Conservation (phyloP, 2,113 vertebrate genomes). For the Sinocyclocheilus grahami region DNA sequence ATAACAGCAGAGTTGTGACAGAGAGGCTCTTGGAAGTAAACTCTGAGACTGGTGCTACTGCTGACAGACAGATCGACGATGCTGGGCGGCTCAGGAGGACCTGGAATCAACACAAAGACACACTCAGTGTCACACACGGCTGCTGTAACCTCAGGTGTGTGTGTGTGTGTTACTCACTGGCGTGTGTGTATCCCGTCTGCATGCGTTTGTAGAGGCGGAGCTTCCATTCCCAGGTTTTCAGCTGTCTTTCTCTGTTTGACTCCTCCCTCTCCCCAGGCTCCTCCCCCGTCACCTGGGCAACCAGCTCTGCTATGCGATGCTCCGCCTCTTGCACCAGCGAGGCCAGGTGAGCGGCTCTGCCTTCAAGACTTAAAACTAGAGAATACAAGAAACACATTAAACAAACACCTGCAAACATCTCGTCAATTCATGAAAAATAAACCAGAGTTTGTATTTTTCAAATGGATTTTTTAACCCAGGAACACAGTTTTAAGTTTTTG, state of each 20-base stretch:
- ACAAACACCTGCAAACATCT: background rate
- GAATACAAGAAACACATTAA: background rate
- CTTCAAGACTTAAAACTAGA: constrained; percentile 85
- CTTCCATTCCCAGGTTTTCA: constrained; percentile 90
- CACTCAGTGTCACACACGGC: constrained; percentile 21
- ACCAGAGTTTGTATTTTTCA: background rate
- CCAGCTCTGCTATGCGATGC: constrained; percentile 83
- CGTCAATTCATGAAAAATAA: background rate
- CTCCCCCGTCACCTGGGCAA: constrained; percentile 78
- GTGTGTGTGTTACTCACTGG: constrained; percentile 76
- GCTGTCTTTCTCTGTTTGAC: constrained; percentile 83
- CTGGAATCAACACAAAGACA: constrained; percentile 65
- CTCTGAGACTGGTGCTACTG: constrained; percentile 82
- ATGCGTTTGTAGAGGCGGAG: constrained; percentile 89
- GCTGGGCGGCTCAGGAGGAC: constrained; percentile 81
- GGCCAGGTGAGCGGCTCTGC: constrained; percentile 82
- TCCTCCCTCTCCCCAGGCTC: constrained; percentile 73
- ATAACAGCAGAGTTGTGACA: constrained; percentile 85
- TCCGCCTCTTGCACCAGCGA: constrained; percentile 86
- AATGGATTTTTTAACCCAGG: too few relatives aligned
- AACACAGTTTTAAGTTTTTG: too few relatives aligned
- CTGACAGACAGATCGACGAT: constrained; percentile 80
- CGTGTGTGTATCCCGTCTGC: constrained; percentile 89
- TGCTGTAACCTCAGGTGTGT: background rate
- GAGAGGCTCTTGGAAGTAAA: constrained; percentile 85